These are phyloP conservation scores for Silurus glanis DNA, from an alignment of 2,113 vertebrate species.

Conservation along the genomic window DNA sequence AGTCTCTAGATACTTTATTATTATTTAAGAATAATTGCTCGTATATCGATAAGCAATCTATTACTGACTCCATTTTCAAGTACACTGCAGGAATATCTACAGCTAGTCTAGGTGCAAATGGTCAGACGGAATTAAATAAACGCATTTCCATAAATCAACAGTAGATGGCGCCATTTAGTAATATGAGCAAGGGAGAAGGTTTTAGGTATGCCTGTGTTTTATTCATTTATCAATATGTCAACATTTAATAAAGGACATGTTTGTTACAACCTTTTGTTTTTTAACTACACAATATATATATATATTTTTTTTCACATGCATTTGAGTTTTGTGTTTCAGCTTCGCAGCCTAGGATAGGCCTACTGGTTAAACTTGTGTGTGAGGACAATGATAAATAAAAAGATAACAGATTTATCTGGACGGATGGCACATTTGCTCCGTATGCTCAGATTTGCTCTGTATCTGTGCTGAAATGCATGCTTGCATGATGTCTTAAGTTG, in stretches of 20 bases:
- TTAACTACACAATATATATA: neutral
- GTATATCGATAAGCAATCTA: too few relatives aligned
- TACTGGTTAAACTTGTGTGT: neutral
- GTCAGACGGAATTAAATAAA: neutral
- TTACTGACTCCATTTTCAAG: too few relatives aligned
- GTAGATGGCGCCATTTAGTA: neutral
- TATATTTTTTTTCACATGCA: neutral
- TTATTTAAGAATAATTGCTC: too few relatives aligned
- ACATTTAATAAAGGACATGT: neutral
- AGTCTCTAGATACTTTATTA: too few relatives aligned
- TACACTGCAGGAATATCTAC: too few relatives aligned
- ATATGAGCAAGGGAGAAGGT: neutral
- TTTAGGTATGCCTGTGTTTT: neutral
- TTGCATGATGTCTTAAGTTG: neutral
- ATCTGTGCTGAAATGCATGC: neutral
- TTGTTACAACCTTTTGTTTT: neutral
- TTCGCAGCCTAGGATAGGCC: neutral
- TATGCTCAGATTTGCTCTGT: neutral
- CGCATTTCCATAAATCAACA: neutral
- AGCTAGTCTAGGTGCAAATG: too few relatives aligned
- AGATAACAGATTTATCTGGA: neutral
- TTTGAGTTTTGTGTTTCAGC: neutral
- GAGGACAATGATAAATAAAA: neutral
- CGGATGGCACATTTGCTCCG: too few relatives aligned
- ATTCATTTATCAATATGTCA: neutral